A percentile compares a stretch with the other conserved stretches of the same genome.
phyloP scores from a whole-genome alignment of 1,140 invertebrate genomes.

The Chlorops oryzae region DNA sequence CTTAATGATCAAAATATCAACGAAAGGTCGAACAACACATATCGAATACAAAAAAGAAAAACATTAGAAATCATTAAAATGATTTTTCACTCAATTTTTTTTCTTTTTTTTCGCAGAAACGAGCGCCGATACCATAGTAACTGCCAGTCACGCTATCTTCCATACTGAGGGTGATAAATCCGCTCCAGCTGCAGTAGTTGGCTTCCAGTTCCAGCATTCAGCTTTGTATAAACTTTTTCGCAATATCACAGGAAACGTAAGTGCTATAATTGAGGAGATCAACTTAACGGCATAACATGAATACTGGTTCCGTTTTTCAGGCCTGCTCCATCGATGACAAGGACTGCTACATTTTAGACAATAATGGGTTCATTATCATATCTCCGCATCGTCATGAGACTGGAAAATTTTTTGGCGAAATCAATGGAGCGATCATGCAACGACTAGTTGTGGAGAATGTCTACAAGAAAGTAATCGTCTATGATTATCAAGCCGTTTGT shows the following conservation, averaged over 20 bases:
- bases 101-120: constrained; percentile 46
- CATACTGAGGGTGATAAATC: constrained; percentile 57
- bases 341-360: constrained; percentile 82
- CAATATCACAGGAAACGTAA: constrained; percentile 67
- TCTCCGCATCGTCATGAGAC: constrained; percentile 66
- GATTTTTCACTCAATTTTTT: background rate
- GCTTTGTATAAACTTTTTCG: constrained; percentile 68
- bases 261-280: constrained; percentile 16
- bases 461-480: constrained; percentile 69
- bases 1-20: too few relatives aligned
- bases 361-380: constrained; percentile 81
- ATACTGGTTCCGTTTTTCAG: constrained; percentile 44
- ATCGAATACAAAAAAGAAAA: too few relatives aligned
- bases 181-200: constrained; percentile 86
- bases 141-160: constrained; percentile 83
- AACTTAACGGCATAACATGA: background rate
- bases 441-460: constrained; percentile 70
- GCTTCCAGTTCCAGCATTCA: constrained; percentile 78
- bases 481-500: constrained; percentile 88
- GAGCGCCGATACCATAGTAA: constrained; percentile 67
- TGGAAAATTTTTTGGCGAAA: constrained; percentile 82
- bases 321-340: constrained; percentile 67
- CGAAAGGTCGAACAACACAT: too few relatives aligned
- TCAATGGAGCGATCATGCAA: constrained; percentile 72
- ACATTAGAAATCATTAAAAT: background rate